Evolutionary conservation across 2,113 vertebrate species (phyloP), one percentile per base, ranked within the genome.

Genomic region (Centropristis striata): DNA sequence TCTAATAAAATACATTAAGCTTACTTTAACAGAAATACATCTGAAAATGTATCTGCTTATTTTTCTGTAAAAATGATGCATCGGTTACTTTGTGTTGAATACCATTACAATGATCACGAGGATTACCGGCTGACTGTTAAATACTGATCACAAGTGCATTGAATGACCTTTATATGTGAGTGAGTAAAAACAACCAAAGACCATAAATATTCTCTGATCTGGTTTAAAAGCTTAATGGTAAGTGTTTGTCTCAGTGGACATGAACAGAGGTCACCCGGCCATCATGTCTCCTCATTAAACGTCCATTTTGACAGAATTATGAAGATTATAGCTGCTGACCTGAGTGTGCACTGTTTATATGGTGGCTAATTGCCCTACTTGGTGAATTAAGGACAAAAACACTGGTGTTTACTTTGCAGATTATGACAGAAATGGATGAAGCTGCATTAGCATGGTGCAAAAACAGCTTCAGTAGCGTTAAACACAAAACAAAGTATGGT

Each of bases 291-390:
- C 86, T 78, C 73, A 67, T 87, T 89, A 73, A 77, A 74, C 47
- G 41, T 75, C 69, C 75, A 64, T 92, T 90, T 84, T 85, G 83
- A 91, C 69, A 85, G 82, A 89, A 88, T 83, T 87, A 83, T 79
- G 55, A 82, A 88, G 83, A 85, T 88, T 86, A 90, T 21, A 21
- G 71, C 49, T 41, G 47, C 71, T 86, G 85, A 86, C 85, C 75
- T 55, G 54, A 53, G 15, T 59, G n/a, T 65, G 59, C 55, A 55
- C 55, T 57, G 76, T 87, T 88, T 72, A 81, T 90, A 72, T 60
- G 59, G 20, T 70, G 69, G 67, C 67, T 92, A 87, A 88, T 83
- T 90, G 80, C 78, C 84, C 76, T 78, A 64, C 82, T 89, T 81
- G 63, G 66, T 81, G 83, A 83, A 89, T 84, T 58, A 89, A 73